Base-by-base conservation (phyloP, 2,888 invertebrate species). In the Synanthedon andrenaeformis region DNA sequence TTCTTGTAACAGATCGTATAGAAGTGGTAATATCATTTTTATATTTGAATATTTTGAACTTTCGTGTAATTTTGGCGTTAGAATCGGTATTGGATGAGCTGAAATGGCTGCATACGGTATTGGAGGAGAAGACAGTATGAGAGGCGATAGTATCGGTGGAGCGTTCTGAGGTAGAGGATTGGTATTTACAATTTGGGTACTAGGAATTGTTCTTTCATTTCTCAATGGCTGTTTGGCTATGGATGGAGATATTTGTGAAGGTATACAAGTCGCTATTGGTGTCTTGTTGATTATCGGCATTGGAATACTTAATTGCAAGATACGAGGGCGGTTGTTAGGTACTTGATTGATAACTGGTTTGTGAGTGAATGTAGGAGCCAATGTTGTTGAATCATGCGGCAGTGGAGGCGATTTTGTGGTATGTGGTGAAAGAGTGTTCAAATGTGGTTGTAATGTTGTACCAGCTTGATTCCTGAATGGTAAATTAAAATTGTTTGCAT, bases 1-100 rank as follows among this genome's bases (percentile, higher is more conserved):
- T 41, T 86, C 85, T 58, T 74, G 77, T 23, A 86, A 52, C 51
- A 85, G 61, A 57, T 76, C 75, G 11, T 84, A 60, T 58, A 86
- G 68, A n/a, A 85, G 62, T 1, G 86, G 84, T 2, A 85, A 64
- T 23, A 86, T 58, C 17, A 72, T 55, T 62, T 82, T 82, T 28
- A 82, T 66, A 58, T 59, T 75, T 1, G 74, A 70, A 2, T 74
- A 66, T 64, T 58, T 58, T 45, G 53, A 54, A 14, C 55, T 45
- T 13, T 48, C 41, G 41, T 41, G 54, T 14, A 35, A 2, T 45
- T 41, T 35, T 12, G 17, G 23, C 11, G 14, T 49, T 49, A 51
- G 11, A 41, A 41, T 42, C 10, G 52, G 41, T n/a, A 13, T 11
- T 28, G 50, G 28, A 50, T 14, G 49, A 41, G 35, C 45, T 13